Evolutionary conservation across 2,888 invertebrate genomes (phyloP), one percentile per base, ranked within the genome.

Genomic region (Heliothis peltigera): DNA sequence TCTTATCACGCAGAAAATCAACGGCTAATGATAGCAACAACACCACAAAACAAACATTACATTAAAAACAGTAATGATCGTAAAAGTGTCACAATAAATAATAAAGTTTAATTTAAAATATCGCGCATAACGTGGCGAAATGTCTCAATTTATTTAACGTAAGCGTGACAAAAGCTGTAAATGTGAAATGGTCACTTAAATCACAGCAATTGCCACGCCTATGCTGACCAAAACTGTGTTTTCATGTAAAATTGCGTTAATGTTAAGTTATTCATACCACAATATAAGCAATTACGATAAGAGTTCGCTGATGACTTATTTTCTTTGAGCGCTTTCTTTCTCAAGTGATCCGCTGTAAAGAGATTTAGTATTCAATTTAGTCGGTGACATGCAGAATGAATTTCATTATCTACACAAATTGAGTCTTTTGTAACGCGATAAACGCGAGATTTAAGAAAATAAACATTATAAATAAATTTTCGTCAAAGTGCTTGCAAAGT

Each of bases 101-200:
- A 67, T 65, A 56, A 75, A 77, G 73, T 68, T 72, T 77, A 70
- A 79, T 82, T 78, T 81, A 83, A 79, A 81, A 84, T 77, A 80
- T 82, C 66, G 83, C 79, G 74, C 73, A 80, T 84, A 83, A 83
- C 70, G 77, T 84, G 87, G 87, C 83, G 86, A 88, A 92, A 91
- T 89, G 90, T 90, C 89, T 90, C 89, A 90, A 91, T 92, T 91
- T 90, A 89, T 89, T 84, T 85, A 83, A 85, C 73, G 82, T 78
- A 86, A 87, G 90, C 91, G 91, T 92, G 91, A 89, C 91, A 89
- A 90, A 89, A 87, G 88, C 86, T 80, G 88, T 92, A 87, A 90
- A 90, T 86, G 84, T 86, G 84, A 79, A 87, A 85, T 84, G 89
- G 89, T 89, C 87, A 88, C 85, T 90, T 89, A 91, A 92, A 91